Conservation (phyloP, 2,113 vertebrate genomes). For the Daubentonia madagascariensis region DNA sequence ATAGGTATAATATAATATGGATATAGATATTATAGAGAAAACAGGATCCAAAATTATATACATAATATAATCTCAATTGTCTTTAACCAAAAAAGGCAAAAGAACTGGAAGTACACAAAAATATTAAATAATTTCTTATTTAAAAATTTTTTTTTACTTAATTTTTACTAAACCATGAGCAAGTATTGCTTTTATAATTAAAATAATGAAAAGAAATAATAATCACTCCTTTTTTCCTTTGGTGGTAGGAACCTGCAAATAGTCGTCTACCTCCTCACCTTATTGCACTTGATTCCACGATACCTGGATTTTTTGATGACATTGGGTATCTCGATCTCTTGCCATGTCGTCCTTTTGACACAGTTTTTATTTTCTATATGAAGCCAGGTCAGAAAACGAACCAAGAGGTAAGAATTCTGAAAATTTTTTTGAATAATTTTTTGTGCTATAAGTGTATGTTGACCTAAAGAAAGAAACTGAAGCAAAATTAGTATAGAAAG, state of each 20-base stretch:
- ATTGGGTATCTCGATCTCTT: constrained; percentile 95
- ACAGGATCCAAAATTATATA: not conserved
- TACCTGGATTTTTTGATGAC: constrained; percentile 96
- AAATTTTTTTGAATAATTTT: not conserved
- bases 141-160: constrained; percentile 15
- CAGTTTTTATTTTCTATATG: constrained; percentile 97
- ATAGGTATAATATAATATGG: too few relatives aligned
- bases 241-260: constrained; percentile 91
- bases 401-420: constrained; percentile 87
- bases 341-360: constrained; percentile 96
- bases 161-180: not conserved
- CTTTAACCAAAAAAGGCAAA: not conserved
- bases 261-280: constrained; percentile 98
- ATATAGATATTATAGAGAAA: constrained; percentile 2
- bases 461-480: not conserved
- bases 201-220: not conserved
- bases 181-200: constrained; percentile 29
- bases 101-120: not conserved
- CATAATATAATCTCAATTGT: not conserved
- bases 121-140: not conserved
- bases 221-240: constrained; percentile 39
- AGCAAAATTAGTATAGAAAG: not conserved
- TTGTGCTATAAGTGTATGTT: not conserved
- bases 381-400: constrained; percentile 96
- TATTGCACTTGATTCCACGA: constrained; percentile 93